Evolutionary conservation across 1,140 invertebrate genomes (phyloP), one percentile per base, ranked within the genome.

Genomic region (Zaprionus kolodkinae): DNA sequence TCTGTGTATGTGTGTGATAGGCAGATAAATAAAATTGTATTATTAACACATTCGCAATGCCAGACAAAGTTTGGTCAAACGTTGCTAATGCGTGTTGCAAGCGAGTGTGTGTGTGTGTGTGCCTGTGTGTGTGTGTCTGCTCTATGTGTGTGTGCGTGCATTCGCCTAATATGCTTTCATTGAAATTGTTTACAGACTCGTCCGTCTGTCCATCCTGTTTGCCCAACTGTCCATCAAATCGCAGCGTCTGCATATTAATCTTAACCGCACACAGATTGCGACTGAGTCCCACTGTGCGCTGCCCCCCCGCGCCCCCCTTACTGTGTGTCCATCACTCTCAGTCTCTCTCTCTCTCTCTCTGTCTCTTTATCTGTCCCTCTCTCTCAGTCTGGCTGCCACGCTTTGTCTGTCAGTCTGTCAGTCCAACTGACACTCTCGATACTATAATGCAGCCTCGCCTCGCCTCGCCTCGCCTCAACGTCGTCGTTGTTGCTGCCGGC

Each of bases 21-120:
- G 66, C 64, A 64, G 78, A 83, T 76, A 76, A 89, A 80, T 81
- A 72, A 80, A 88, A 88, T 89, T 88, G 80, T 88, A 89, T 89
- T 88, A 88, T 88, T 88, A 88, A 89, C 85, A 87, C 84, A 81
- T 88, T 88, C 64, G 65, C 70, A 82, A 71, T 74, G 78, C 64
- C 73, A 78, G 79, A 78, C 76, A 88, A 88, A 80, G 80, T 54
- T 80, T 88, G 80, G 80, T 80, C 84, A 87, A 87, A 80, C 77
- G 84, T 84, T 72, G 71, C 84, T 81, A 89, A 88, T 84, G 77
- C 56, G 36, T 50, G 54, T 12, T 72, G 61, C 61, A 72, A 33
- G 48, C 64, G 55, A 48, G 62, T 54, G 13, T 50, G 45, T 52
- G 15, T 50, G 43, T 40, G 43, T 61, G 13, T n/a, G 11, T 57